Evolutionary conservation across 2,797 vertebrate genomes (phyloP), one percentile per base, ranked within the genome.

Genomic region (Arnoldichthys spilopterus): DNA sequence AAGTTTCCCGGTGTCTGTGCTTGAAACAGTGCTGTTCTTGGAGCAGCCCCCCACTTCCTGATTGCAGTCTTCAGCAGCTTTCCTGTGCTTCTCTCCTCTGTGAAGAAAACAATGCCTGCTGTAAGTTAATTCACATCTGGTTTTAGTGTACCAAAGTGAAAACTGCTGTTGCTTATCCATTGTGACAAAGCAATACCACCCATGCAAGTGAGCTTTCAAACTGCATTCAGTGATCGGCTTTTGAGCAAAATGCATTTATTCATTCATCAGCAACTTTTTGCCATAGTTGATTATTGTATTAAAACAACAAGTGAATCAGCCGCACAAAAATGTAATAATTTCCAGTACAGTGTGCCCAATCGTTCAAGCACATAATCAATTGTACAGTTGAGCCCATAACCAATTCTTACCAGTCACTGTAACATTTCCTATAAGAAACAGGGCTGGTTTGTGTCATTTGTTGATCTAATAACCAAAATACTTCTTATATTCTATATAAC

Each of bases 101-200:
- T 83, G 87, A 88, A 78, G 71, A 86, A 85, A 91, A 82, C 86
- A 83, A 78, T 71, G 84, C 77, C 87, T 91, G 86, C 77, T 86
- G 82, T 83, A 82, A 92, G 87, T 89, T 85, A 85, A 54, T 81
- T 81, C 86, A 91, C 92, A 93, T 94, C 89, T 94, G 92, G 88
- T 92, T 92, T 83, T 84, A 89, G 84, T 93, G 88, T 86, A 89
- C 85, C 81, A 88, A 89, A 90, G 80, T 78, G 72, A 76, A 88
- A 90, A 86, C 86, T 84, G 80, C 89, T 87, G 88, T 86, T 88
- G 86, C 87, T 87, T 85, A 84, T 86, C 76, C 82, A 78, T 85
- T 83, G 72, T 86, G 87, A 88, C 85, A 86, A 86, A 87, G 78
- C 88, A 84, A 73, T 85, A 84, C 78, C 84, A 45, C 86, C 86